Evolutionary conservation across 2,797 vertebrate genomes (phyloP).

Genomic region (Myotis pilosus): DNA sequence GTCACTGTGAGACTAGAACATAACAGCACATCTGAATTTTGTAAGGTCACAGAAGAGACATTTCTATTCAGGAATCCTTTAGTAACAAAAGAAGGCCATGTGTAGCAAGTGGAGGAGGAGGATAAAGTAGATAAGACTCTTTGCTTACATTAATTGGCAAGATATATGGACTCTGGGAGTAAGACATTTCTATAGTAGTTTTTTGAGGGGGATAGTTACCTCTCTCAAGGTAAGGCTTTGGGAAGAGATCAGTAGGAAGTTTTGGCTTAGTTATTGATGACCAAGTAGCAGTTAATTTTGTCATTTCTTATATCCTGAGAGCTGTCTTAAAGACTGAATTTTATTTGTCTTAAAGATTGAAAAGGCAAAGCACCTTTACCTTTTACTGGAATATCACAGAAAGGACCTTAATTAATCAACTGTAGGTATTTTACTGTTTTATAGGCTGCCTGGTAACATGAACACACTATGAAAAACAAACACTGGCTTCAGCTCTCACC

Average conservation of each 20-base stretch:
- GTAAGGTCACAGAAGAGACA: slow-evolving; percentile 71
- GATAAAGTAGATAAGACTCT: background rate
- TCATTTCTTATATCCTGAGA: background rate
- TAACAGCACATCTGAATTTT: slow-evolving; percentile 68
- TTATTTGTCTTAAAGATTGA: slow-evolving; percentile 26
- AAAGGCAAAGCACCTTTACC: background rate
- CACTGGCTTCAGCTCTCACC: background rate
- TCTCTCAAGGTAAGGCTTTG: slow-evolving; percentile 23
- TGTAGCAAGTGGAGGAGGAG: slow-evolving; percentile 39
- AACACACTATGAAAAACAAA: background rate
- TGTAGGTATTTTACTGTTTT: background rate
- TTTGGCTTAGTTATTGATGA: slow-evolving; percentile 35
- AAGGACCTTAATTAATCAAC: background rate
- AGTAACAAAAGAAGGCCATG: slow-evolving; percentile 61
- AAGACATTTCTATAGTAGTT: background rate
- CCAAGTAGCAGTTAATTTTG: background rate
- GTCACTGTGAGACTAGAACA: slow-evolving; percentile 64
- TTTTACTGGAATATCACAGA: background rate
- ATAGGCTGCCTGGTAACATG: background rate
- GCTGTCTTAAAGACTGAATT: slow-evolving; percentile 26
- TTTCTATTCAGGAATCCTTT: slow-evolving; percentile 77
- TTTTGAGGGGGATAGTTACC: background rate
- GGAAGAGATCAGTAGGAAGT: slow-evolving; percentile 22
- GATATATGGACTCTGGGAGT: slow-evolving; percentile 15
- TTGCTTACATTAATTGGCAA: slow-evolving; percentile 59